phyloP scores from a whole-genome alignment of 2,888 invertebrate genomes.

The Xanthorhoe designata region DNA sequence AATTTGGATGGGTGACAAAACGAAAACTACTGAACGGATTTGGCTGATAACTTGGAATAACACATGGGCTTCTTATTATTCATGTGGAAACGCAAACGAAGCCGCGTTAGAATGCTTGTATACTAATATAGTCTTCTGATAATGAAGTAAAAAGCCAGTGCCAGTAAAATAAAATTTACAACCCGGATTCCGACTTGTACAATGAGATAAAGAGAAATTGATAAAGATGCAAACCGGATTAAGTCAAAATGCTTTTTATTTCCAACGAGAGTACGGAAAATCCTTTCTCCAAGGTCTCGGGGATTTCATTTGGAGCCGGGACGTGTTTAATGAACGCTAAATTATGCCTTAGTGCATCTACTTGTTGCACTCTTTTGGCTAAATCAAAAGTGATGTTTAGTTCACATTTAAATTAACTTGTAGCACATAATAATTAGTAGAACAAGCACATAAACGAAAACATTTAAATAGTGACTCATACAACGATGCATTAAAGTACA shows the following conservation, averaged over 20 bases:
- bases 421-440: no score
- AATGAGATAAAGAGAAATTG: slow-evolving; percentile 33
- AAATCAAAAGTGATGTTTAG: background rate
- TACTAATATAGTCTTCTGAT: background rate
- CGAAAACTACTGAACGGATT: no score
- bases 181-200: slow-evolving; percentile 23
- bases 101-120: no score
- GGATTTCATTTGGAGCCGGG: slow-evolving; percentile 10
- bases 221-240: slow-evolving; percentile 36
- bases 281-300: slow-evolving; percentile 11
- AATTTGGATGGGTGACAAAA: no score
- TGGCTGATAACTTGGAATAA: no score
- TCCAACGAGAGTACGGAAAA: slow-evolving; percentile 14
- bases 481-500: no score
- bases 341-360: slow-evolving; percentile 6
- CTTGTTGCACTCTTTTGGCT: background rate
- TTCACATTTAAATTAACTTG: background rate
- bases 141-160: background rate
- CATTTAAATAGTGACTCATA: no score
- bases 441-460: no score
- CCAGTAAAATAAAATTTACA: background rate
- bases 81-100: no score
- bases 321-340: slow-evolving; percentile 6
- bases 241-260: slow-evolving; percentile 30
- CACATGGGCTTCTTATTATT: no score